phyloP scores from a whole-genome alignment of 2,797 vertebrate genomes.

The Sciaenops ocellatus region DNA sequence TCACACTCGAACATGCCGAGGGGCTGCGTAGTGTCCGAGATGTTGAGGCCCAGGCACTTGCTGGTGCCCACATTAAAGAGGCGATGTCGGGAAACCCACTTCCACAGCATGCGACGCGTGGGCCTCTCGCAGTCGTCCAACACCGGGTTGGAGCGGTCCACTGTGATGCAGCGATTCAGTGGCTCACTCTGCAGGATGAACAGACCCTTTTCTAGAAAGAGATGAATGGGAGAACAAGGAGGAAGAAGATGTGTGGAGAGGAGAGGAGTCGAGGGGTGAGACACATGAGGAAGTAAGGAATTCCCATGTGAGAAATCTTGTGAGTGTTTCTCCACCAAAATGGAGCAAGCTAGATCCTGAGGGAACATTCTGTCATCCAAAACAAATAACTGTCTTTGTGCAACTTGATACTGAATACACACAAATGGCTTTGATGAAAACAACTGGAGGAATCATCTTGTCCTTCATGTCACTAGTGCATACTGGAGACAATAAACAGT shows the following conservation, averaged over 20 bases:
- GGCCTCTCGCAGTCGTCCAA: slow-evolving; percentile 87
- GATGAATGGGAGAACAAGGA: background rate
- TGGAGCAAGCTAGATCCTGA: slow-evolving; percentile 28
- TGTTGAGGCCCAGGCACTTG: slow-evolving; percentile 90
- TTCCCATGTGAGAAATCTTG: background rate
- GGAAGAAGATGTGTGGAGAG: background rate
- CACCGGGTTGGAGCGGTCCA: slow-evolving; percentile 79
- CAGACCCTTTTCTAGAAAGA: slow-evolving; percentile 86
- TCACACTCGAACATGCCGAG: slow-evolving; percentile 90
- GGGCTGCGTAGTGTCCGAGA: slow-evolving; percentile 80
- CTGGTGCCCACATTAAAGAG: slow-evolving; percentile 92
- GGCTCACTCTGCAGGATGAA: slow-evolving; percentile 90
- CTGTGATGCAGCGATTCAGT: slow-evolving; percentile 86
- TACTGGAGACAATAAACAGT: slow-evolving; percentile 9
- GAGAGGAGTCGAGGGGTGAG: background rate
- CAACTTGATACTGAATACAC: slow-evolving; percentile 35
- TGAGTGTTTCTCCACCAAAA: slow-evolving; percentile 47
- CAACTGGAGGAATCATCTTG: background rate
- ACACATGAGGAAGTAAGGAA: background rate
- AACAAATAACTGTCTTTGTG: slow-evolving; percentile 43
- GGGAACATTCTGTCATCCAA: slow-evolving; percentile 36
- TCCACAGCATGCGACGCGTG: slow-evolving; percentile 91
- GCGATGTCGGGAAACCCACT: slow-evolving; percentile 92
- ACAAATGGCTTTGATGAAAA: slow-evolving; percentile 27
- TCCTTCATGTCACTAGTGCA: slow-evolving; percentile 21